Conservation (phyloP, 2,113 vertebrate species). For the Poecilia latipinna region DNA sequence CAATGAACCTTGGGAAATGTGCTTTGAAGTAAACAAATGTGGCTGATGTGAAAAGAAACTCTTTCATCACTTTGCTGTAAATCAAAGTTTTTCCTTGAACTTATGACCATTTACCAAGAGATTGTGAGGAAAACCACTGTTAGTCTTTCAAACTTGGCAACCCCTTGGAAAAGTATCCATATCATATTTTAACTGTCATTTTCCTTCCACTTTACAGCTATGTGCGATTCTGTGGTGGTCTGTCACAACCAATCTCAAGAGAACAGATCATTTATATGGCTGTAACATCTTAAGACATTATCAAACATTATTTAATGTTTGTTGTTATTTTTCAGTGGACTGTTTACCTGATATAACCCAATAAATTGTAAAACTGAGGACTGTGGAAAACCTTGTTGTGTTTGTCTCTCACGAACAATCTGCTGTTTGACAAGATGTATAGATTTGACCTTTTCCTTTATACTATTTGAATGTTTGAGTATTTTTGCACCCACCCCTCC, state of each 20-base stretch:
- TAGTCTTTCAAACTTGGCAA: slow-evolving; percentile 10
- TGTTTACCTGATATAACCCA: background rate
- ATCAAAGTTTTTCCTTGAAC: slow-evolving; percentile 51
- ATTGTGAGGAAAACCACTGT: slow-evolving; percentile 30
- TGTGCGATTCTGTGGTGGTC: background rate
- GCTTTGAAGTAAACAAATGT: slow-evolving; percentile 42
- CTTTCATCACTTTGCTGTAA: slow-evolving; percentile 39
- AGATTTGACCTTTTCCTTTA: slow-evolving; percentile 4
- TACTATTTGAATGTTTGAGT: background rate
- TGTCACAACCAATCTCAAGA: background rate
- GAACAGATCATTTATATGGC: background rate
- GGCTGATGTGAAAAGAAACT: slow-evolving; percentile 23
- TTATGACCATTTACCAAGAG: slow-evolving; percentile 41
- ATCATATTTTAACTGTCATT: too few relatives aligned
- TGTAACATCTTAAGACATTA: too few relatives aligned
- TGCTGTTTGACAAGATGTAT: background rate
- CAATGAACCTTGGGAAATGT: background rate
- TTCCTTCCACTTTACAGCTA: too few relatives aligned
- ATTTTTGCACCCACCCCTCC: background rate
- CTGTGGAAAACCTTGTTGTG: slow-evolving; percentile 1
- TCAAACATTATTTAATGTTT: too few relatives aligned
- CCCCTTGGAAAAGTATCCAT: too few relatives aligned
- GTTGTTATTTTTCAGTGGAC: too few relatives aligned
- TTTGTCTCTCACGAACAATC: background rate
- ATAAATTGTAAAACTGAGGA: background rate